Conservation (phyloP, 2,888 invertebrate species). For the Syritta pipiens region DNA sequence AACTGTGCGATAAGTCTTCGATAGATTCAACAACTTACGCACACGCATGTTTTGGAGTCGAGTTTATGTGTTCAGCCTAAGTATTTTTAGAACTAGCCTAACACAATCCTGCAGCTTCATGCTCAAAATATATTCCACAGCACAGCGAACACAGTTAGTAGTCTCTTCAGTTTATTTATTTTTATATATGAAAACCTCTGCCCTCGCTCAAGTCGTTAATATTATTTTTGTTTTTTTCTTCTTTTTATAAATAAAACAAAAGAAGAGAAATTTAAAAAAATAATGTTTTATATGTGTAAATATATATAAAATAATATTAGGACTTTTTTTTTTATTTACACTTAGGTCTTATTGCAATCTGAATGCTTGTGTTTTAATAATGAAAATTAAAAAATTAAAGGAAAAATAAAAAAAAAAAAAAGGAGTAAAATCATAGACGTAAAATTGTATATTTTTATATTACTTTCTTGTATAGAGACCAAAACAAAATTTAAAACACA, state of each 20-base stretch:
- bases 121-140: slow-evolving; percentile 54
- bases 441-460: slow-evolving; percentile 66
- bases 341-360: slow-evolving; percentile 44
- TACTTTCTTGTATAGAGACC: slow-evolving; percentile 60
- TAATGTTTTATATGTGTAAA: slow-evolving; percentile 58
- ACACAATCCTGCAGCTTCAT: no score
- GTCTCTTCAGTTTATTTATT: slow-evolving; percentile 43
- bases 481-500: slow-evolving; percentile 46
- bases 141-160: slow-evolving; percentile 23
- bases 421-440: slow-evolving; percentile 36
- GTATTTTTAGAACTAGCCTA: no score
- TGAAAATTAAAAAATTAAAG: slow-evolving; percentile 13
- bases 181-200: slow-evolving; percentile 39
- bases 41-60: no score
- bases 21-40: background rate
- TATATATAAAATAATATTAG: slow-evolving; percentile 53
- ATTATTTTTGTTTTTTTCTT: slow-evolving; percentile 4
- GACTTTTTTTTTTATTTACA: slow-evolving; percentile 38
- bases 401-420: slow-evolving; percentile 12
- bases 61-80: no score
- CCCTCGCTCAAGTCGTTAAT: slow-evolving; percentile 63
- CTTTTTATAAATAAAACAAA: slow-evolving; percentile 44
- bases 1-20: slow-evolving; percentile 5
- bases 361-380: slow-evolving; percentile 51
- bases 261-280: slow-evolving; percentile 55